Evolutionary conservation across 2,888 invertebrate species (phyloP), one percentile per base, ranked within the genome.

Genomic region (Pseudolycoriella hygida): DNA sequence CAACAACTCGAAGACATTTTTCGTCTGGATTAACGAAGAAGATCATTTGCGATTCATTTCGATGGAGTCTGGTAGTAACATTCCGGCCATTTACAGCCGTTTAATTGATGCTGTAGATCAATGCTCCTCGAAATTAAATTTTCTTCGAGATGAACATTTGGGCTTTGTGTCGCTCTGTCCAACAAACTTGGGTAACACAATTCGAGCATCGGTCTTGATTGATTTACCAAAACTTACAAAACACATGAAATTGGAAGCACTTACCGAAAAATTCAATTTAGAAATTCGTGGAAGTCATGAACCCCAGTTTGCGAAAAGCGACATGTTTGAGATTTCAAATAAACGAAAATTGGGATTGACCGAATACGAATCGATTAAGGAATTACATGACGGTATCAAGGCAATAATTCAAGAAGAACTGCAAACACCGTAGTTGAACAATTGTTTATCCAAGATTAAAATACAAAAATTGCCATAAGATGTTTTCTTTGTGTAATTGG

Each of bases 21-120:
- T 73, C 44, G 67, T 78, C 53, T 81, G 80, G 77, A 68, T 71
- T 51, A 79, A 79, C 60, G 77, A 78, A 54, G 77, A 78, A 60
- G 79, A 82, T 61, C 81, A 81, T 60, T 60, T 78, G 56, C 69
- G 77, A 41, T 69, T 80, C 57, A 81, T 81, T 57, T 78, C 78
- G 50, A 77, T 78, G 76, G 70, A 75, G 47, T 67, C 66, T 54
- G 76, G 71, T 51, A 76, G 74, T 6, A 69, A 76, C 57, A 61
- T 77, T 49, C 61, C 55, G 15, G 63, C 74, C 64, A 70, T 74
- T 19, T 73, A 70, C 56, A 63, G 66, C 50, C 67, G 76, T 39
- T 57, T 77, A 49, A 67, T 72, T 15, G 57, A 55, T 19, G 64
- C 69, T 17, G 63, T 76, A 37, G 64, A 67, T 44, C 63, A 67